phyloP scores from a whole-genome alignment of 1,140 invertebrate genomes.

The Scylla paramamosain region DNA sequence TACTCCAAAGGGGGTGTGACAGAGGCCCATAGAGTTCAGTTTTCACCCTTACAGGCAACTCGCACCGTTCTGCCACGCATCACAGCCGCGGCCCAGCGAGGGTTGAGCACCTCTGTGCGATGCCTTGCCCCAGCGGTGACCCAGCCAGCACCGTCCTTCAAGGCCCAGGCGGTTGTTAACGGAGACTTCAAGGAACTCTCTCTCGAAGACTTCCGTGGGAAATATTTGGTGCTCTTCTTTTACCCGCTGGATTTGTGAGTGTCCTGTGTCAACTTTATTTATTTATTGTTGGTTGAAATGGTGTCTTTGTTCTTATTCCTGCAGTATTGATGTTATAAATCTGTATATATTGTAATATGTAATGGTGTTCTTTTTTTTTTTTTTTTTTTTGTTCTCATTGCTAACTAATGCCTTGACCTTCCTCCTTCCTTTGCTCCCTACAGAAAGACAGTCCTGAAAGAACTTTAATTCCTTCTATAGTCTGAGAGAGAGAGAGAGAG shows the following conservation, averaged over 20 bases:
- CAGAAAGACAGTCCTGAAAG: too few relatives aligned
- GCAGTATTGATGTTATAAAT: too few relatives aligned
- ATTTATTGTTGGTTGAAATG: slow-evolving; percentile 84
- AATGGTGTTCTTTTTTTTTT: too few relatives aligned
- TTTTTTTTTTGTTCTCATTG: too few relatives aligned
- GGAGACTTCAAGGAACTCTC: slow-evolving; percentile 95
- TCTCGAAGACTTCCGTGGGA: slow-evolving; percentile 93
- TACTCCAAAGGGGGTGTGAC: too few relatives aligned
- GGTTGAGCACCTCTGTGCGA: slow-evolving; percentile 48
- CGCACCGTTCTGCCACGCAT: background rate
- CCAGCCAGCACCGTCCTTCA: slow-evolving; percentile 93
- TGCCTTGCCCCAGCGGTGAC: slow-evolving; percentile 50
- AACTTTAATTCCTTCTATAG: too few relatives aligned
- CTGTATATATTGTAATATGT: too few relatives aligned
- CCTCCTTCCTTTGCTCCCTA: too few relatives aligned
- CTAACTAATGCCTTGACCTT: too few relatives aligned
- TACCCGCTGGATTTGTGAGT: slow-evolving; percentile 87
- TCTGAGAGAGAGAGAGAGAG: too few relatives aligned
- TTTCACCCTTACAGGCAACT: background rate
- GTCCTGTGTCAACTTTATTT: slow-evolving; percentile 83
- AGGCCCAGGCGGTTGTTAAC: slow-evolving; percentile 93
- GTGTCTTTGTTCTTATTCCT: slow-evolving; percentile 77
- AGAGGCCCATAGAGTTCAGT: too few relatives aligned
- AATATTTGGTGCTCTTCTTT: slow-evolving; percentile 98
- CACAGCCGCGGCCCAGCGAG: slow-evolving; percentile 42